phyloP scores from a whole-genome alignment of 2,888 invertebrate species.

The Artemia sp. region DNA sequence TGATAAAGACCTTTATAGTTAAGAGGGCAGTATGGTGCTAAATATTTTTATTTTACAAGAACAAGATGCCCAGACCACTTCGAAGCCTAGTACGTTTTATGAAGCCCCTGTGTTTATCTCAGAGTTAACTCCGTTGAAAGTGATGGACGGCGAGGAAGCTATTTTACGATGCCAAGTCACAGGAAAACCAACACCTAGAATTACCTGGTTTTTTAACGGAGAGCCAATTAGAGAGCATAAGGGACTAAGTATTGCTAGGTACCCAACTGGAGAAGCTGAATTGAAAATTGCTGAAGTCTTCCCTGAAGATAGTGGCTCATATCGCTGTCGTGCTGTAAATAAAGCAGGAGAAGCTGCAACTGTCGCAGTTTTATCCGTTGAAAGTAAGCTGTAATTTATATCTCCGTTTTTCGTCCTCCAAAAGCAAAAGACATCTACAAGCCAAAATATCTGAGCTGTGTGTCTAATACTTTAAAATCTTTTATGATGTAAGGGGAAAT shows the following conservation, averaged over 20 bases:
- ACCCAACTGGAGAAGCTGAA: slow-evolving; percentile 58
- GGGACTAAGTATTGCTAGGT: slow-evolving; percentile 54
- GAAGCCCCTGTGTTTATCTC: slow-evolving; percentile 58
- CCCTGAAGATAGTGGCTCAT: slow-evolving; percentile 74
- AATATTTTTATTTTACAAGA: too few species aligned
- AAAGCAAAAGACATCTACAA: too few species aligned
- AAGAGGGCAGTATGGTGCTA: too few species aligned
- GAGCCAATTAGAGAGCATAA: slow-evolving; percentile 53
- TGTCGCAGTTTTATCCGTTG: slow-evolving; percentile 55
- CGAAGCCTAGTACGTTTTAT: slow-evolving; percentile 34
- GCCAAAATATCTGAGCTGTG: too few species aligned
- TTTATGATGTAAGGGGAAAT: too few species aligned
- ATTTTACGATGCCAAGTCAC: slow-evolving; percentile 50
- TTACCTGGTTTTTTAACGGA: slow-evolving; percentile 61
- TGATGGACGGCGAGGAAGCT: slow-evolving; percentile 80
- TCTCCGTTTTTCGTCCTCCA: too few species aligned
- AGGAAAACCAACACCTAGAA: slow-evolving; percentile 59
- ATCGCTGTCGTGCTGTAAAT: slow-evolving; percentile 64
- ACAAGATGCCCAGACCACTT: too few species aligned
- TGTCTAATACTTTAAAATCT: too few species aligned
- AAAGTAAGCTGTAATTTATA: slow-evolving; percentile 42
- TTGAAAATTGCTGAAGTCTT: slow-evolving; percentile 69
- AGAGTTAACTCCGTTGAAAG: slow-evolving; percentile 50
- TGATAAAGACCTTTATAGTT: too few species aligned
- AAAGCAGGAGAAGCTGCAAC: slow-evolving; percentile 62